Evolutionary conservation across 2,888 invertebrate species (phyloP), one percentile per base, ranked within the genome.

Genomic region (Trichopoda pennipes): DNA sequence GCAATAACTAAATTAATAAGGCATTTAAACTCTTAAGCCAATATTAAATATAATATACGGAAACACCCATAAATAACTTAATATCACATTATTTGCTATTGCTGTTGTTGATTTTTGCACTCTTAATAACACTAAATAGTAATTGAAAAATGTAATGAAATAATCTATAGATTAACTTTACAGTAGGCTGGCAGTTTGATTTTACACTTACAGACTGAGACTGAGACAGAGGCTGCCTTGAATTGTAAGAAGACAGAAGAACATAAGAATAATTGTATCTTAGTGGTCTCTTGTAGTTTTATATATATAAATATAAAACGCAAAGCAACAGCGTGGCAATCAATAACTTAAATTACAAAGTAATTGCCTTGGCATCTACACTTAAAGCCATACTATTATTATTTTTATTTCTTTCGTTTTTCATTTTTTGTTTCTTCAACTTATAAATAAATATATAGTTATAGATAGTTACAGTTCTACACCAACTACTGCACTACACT

Each of bases 281-380:
- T 44, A n/a, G 47, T 49, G 1, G 47, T 49, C 28, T 63, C 12
- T 56, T 23, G 16, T 9, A 35, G 19, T 58, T 58, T 69, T 35
- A n/a, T n/a, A n/a, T n/a, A n/a, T n/a, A n/a, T n/a, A n/a, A n/a
- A n/a, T 28, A 51, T 23, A 51, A 47, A 70, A 76, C 76, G 72
- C 70, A 72, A 72, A 72, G 72, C 85, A 86, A 86, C 87, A 87
- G 88, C 87, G 85, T 87, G 87, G 88, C 89, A 89, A 89, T 89
- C 90, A 89, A 89, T 89, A 89, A 89, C 90, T 90, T 87, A 89
- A 90, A 89, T 90, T 89, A 89, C 89, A 88, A 90, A 90, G 88
- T 90, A 89, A 89, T 89, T 89, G 89, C 88, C 81, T 85, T 85
- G 89, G 88, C 87, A 89, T 88, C 87, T 87, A 87, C 87, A 86